Conservation (phyloP, 2,797 vertebrate species). For the Antrozous pallidus region DNA sequence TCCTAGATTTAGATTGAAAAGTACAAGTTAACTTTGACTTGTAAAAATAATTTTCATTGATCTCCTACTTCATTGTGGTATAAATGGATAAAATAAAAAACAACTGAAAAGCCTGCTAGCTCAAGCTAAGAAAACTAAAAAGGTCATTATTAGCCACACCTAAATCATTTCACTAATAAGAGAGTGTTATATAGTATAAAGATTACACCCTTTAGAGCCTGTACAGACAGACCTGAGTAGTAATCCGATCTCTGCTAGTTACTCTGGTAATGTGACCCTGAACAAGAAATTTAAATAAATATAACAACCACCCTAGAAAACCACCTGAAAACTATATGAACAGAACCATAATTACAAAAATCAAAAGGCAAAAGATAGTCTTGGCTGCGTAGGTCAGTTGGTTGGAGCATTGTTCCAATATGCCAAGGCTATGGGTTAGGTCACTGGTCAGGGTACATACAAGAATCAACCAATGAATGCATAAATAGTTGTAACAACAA, state of each 20-base stretch:
- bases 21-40: not conserved
- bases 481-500: not conserved
- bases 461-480: not conserved
- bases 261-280: not conserved
- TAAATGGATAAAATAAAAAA: conserved; percentile 12
- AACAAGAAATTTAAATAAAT: not conserved
- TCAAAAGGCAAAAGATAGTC: not conserved
- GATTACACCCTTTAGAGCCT: not conserved
- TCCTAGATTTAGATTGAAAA: not conserved
- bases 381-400: not conserved
- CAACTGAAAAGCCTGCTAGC: not conserved
- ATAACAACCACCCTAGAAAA: not conserved
- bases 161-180: not conserved
- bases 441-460: not conserved
- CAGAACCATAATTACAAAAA: not conserved
- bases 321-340: not conserved
- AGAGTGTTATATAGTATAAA: not conserved
- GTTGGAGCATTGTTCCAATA: not conserved
- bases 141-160: not conserved
- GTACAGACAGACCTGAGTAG: not conserved
- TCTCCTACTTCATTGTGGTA: not conserved
- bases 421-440: not conserved
- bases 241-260: not conserved
- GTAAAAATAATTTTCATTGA: not conserved
- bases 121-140: not conserved